Evolutionary conservation across 2,113 vertebrate species (phyloP).

Genomic region (Colius striatus): DNA sequence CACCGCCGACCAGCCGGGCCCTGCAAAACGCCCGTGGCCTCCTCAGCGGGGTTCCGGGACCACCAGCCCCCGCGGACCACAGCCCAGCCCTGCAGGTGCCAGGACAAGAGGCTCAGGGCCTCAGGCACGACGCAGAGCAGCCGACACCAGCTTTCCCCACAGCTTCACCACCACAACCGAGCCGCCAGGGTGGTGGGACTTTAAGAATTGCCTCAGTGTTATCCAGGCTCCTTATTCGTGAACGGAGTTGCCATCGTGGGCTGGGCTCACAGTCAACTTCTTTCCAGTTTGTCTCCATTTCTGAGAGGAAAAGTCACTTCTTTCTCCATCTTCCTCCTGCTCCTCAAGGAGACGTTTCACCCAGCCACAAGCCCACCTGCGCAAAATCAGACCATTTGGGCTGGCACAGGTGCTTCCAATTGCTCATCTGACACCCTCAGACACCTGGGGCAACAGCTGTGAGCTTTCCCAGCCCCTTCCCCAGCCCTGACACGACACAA

Average conservation of each 20-base stretch:
- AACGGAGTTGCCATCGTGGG: fast-evolving
- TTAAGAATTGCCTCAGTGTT: fast-evolving
- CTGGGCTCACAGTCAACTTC: fast-evolving
- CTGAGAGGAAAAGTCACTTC: fast-evolving
- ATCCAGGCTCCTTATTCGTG: fast-evolving
- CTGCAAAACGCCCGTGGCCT: fast-evolving
- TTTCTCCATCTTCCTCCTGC: no score
- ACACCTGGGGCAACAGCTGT: fast-evolving
- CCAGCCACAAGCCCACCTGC: not conserved
- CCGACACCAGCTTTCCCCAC: fast-evolving
- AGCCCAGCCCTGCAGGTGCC: not conserved
- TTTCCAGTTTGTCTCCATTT: not conserved
- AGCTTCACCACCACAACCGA: fast-evolving
- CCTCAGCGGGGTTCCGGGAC: fast-evolving
- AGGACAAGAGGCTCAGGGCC: fast-evolving
- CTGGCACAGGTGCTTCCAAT: not conserved
- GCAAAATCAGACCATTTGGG: fast-evolving
- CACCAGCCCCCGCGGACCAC: not conserved
- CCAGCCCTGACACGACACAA: fast-evolving
- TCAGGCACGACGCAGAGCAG: fast-evolving
- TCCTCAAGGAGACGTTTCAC: fast-evolving
- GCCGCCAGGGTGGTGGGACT: fast-evolving
- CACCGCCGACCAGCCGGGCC: fast-evolving
- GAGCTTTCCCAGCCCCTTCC: fast-evolving
- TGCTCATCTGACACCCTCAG: fast-evolving